These are phyloP conservation scores for Dicyrtoma fusca DNA, from an alignment of 2,888 invertebrate genomes.

Conservation along the genomic window DNA sequence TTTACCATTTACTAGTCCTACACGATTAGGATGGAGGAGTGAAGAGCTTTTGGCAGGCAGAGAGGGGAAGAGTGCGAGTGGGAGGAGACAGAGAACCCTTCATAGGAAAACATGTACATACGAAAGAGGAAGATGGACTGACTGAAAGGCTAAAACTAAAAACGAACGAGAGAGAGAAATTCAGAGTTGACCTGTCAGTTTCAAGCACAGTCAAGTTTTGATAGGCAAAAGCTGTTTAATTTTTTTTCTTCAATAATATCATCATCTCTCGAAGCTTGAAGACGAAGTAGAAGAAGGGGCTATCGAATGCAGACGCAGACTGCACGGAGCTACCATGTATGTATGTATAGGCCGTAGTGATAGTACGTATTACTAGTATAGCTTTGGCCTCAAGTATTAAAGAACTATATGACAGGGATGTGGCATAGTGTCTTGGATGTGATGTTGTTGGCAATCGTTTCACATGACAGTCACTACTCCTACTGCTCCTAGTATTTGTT, in stretches of 20 bases:
- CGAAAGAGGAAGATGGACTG: constrained; percentile 22
- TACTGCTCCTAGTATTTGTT: constrained; percentile 49
- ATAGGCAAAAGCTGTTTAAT: constrained; percentile 37
- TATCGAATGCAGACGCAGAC: constrained; percentile 17
- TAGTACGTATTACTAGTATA: too few relatives aligned
- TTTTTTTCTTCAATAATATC: too few relatives aligned
- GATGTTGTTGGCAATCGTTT: constrained; percentile 49
- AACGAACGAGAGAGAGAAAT: constrained; percentile 15
- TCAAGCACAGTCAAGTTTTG: constrained; percentile 35
- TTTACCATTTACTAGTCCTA: too few relatives aligned
- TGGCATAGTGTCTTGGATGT: constrained; percentile 13
- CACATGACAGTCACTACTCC: constrained; percentile 52
- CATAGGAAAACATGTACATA: neutral
- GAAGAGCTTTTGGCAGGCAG: neutral
- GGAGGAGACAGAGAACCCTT: constrained; percentile 4
- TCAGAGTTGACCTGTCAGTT: constrained; percentile 34
- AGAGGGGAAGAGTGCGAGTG: neutral
- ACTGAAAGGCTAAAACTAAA: constrained; percentile 8
- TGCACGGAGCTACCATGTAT: too few relatives aligned
- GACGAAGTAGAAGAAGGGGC: constrained; percentile 20
- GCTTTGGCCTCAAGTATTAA: too few relatives aligned
- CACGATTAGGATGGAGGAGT: neutral
- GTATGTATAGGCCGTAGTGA: too few relatives aligned
- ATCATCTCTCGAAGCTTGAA: too few relatives aligned
- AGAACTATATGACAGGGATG: neutral